These are phyloP conservation scores for Spisula subtruncata DNA, from an alignment of 2,888 invertebrate species.

Conservation along the genomic window DNA sequence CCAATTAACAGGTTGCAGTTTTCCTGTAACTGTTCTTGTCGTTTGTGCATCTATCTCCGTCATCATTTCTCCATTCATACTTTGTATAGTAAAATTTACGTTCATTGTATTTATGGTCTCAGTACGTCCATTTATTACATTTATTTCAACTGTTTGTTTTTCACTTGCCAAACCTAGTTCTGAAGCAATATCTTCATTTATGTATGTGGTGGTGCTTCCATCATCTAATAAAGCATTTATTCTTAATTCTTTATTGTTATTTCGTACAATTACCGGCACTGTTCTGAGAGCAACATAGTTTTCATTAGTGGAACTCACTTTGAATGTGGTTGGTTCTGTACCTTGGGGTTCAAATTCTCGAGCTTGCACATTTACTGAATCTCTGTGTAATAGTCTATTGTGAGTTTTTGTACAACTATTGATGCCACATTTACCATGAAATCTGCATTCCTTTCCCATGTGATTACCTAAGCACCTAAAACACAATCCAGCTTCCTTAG, in stretches of 20 bases:
- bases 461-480: constrained; percentile 52
- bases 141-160: background rate
- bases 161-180: constrained; percentile 17
- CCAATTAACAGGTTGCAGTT: constrained; percentile 26
- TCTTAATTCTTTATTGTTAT: background rate
- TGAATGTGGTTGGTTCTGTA: background rate
- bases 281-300: constrained; percentile 30
- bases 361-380: background rate
- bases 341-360: background rate
- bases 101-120: constrained; percentile 15
- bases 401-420: constrained; percentile 37
- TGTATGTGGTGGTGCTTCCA: constrained; percentile 33
- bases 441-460: constrained; percentile 34
- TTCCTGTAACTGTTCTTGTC: constrained; percentile 30
- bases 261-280: constrained; percentile 34
- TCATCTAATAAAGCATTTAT: constrained; percentile 50
- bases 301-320: background rate
- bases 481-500: constrained; percentile 46
- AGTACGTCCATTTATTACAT: constrained; percentile 37
- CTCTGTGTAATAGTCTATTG: constrained; percentile 45
- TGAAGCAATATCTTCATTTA: constrained; percentile 42
- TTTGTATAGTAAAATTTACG: background rate
- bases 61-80: background rate
- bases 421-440: constrained; percentile 1
- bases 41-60: background rate